These are phyloP conservation scores for Clarias batrachus DNA, from an alignment of 2,113 vertebrate species.

Conservation along the genomic window DNA sequence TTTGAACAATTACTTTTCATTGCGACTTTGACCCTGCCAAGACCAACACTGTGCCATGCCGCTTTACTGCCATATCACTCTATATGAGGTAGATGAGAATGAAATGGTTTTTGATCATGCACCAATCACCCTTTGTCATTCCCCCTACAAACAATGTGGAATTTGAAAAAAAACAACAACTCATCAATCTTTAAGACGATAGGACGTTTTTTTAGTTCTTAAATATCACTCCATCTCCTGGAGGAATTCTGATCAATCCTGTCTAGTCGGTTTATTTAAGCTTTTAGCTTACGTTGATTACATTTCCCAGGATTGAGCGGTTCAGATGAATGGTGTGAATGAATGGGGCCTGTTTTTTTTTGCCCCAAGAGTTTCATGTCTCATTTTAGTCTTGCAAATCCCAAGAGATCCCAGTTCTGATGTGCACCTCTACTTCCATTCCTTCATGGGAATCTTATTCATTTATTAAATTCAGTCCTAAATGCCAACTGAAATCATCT, in stretches of 20 bases:
- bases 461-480: background rate
- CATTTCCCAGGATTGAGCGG: background rate
- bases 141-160: background rate
- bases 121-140: background rate
- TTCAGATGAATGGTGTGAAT: background rate
- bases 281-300: background rate
- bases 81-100: background rate
- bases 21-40: background rate
- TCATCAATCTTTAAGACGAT: background rate
- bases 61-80: too few relatives aligned
- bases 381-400: background rate
- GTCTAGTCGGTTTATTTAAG: background rate
- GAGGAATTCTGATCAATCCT: background rate
- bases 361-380: background rate
- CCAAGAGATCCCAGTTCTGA: background rate
- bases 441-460: background rate
- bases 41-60: background rate
- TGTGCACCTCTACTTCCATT: background rate
- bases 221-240: background rate
- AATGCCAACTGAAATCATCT: background rate
- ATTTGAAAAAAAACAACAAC: background rate
- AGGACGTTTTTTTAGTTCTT: background rate
- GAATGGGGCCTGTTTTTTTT: background rate
- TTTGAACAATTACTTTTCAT: background rate
- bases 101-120: background rate